Evolutionary conservation across 2,888 invertebrate genomes (phyloP), one percentile per base, ranked within the genome.

Genomic region (Cephalotes varians): DNA sequence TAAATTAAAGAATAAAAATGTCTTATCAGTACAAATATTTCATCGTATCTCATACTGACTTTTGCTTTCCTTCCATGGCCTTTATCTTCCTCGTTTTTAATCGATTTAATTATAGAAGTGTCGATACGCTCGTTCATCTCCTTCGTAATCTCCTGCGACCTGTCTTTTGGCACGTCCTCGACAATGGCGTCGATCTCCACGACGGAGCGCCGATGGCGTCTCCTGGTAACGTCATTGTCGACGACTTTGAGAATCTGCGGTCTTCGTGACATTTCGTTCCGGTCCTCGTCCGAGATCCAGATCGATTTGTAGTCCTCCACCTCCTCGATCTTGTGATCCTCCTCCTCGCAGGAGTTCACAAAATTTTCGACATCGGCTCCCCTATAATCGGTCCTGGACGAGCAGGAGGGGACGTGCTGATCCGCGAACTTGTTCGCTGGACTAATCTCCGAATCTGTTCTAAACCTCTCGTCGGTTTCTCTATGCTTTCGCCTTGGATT

Each of bases 211-310:
- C 89, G 85, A 37, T 89, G 86, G 7, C 88, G 85, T 60, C 86
- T 87, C 47, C 90, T 93, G 1, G 94, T 94, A 21, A 94, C 91
- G 73, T 94, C 94, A 65, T 92, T 94, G 79, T 94, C 94, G 60
- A 94, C 91, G 47, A 94, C 90, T 79, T 94, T 94, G 21, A 94
- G 88, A 18, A 94, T 90, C 83, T 94, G 94, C 2, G 94, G 94
- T 71, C 94, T 91, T 58, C 94, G 91, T 49, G 94, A 94, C 94
- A 94, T 94, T 40, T 94, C 94, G 65, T 93, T 92, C 34, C 86
- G 81, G 4, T 93, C 93, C 44, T 93, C 92, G 54, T 91, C 92
- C 25, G 92, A 90, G 54, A 92, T 91, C 93, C 93, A 93, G 86
- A 92, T 91, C 44, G 94, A 93, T 79, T 93, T 93, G 47, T 89